These are phyloP conservation scores for Lemur catta DNA, from an alignment of 2,797 vertebrate species.

Conservation along the genomic window DNA sequence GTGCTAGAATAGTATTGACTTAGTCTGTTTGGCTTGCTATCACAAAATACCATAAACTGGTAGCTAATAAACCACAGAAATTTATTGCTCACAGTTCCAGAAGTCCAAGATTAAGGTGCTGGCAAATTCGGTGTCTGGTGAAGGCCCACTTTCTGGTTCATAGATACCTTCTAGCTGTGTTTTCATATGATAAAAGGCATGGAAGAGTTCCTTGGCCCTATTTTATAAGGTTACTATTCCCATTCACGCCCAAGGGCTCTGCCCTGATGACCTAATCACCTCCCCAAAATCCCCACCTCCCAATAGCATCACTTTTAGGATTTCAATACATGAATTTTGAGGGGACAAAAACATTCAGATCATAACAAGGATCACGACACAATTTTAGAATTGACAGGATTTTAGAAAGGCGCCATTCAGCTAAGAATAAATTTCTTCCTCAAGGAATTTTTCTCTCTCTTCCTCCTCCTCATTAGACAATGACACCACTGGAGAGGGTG, in stretches of 20 bases:
- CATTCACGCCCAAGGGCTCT: background rate
- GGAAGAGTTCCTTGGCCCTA: background rate
- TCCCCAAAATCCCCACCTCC: background rate
- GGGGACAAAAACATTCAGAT: background rate
- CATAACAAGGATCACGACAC: background rate
- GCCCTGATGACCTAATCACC: background rate
- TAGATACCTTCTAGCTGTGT: background rate
- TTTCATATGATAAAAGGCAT: fast-evolving
- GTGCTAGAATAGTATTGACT: background rate
- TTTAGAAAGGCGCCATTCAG: background rate
- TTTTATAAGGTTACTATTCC: background rate
- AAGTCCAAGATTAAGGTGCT: background rate
- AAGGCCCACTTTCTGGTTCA: background rate
- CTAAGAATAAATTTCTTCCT: background rate
- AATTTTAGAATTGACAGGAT: background rate
- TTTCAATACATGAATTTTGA: background rate
- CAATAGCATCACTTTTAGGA: background rate
- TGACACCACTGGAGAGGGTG: background rate
- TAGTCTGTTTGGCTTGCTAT: background rate
- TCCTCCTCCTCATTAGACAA: background rate
- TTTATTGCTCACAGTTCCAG: background rate
- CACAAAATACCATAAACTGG: background rate
- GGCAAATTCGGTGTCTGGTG: background rate
- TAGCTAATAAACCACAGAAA: background rate
- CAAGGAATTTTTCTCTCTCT: background rate